Conservation (phyloP, 2,113 vertebrate species). For the Cyanistes caeruleus region DNA sequence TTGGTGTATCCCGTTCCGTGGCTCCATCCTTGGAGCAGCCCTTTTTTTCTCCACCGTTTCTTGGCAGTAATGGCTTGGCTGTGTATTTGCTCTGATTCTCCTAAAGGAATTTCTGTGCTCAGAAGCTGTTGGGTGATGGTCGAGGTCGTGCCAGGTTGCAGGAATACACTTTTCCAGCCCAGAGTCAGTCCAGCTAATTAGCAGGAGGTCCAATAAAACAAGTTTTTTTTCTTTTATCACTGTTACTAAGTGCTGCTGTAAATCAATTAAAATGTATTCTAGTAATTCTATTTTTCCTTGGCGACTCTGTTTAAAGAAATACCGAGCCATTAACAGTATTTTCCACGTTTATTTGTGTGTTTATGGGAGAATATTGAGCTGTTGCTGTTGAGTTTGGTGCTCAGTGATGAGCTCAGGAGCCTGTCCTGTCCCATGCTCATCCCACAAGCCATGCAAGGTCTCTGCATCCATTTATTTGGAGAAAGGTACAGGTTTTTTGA, state of each 20-base stretch:
- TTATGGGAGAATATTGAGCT: neutral
- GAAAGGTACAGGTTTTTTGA: neutral
- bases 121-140: neutral
- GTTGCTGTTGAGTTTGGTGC: neutral
- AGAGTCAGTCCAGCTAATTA: slow-evolving; percentile 52
- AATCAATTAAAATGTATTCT: slow-evolving; percentile 71
- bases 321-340: neutral
- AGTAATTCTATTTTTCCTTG: slow-evolving; percentile 38
- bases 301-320: neutral
- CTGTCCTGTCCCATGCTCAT: accelerated
- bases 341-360: neutral
- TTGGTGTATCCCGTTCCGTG: neutral
- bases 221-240: slow-evolving; percentile 64
- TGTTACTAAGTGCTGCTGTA: slow-evolving; percentile 62
- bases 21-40: neutral
- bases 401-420: neutral
- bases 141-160: neutral
- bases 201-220: slow-evolving; percentile 60
- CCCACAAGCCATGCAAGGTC: accelerated
- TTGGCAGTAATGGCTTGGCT: neutral
- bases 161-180: neutral
- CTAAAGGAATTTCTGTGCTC: neutral
- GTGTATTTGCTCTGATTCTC: neutral
- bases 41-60: neutral
- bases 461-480: neutral